These are phyloP conservation scores for Lasius platythorax DNA, from an alignment of 2,888 invertebrate species.

Conservation along the genomic window DNA sequence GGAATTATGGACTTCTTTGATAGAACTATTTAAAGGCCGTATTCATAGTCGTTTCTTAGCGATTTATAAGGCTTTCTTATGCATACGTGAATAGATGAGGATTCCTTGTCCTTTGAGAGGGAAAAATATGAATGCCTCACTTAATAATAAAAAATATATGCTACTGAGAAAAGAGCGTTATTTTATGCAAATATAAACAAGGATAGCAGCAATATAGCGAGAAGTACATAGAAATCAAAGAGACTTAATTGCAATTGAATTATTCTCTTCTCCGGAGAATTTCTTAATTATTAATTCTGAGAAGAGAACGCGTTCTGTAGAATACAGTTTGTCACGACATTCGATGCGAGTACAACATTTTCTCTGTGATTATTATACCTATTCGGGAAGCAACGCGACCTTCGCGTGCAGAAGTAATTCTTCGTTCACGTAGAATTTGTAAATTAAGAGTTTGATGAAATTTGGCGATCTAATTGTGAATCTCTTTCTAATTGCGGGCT, in stretches of 20 bases:
- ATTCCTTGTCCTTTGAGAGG: not conserved
- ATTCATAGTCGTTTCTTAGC: conserved; percentile 34
- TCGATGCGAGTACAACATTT: not conserved
- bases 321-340: not conserved
- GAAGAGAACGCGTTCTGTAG: not conserved
- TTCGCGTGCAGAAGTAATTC: conserved; percentile 18
- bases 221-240: not conserved
- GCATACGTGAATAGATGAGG: conserved; percentile 18
- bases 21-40: conserved; percentile 22
- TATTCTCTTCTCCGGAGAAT: not conserved
- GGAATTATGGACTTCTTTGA: conserved; percentile 39
- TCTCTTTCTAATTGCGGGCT: conserved; percentile 32
- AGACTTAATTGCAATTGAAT: not conserved
- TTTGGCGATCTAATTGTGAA: conserved; percentile 45
- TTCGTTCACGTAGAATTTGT: conserved; percentile 14
- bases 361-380: not conserved
- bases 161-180: not conserved
- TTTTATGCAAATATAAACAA: not conserved
- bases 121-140: not conserved
- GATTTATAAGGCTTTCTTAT: conserved; percentile 42
- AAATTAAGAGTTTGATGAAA: conserved; percentile 34
- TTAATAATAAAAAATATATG: not conserved
- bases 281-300: not conserved
- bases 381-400: not conserved
- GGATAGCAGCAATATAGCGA: not conserved